These are phyloP conservation scores for Macrophya alboannulata DNA, from an alignment of 2,888 invertebrate genomes.

Conservation along the genomic window DNA sequence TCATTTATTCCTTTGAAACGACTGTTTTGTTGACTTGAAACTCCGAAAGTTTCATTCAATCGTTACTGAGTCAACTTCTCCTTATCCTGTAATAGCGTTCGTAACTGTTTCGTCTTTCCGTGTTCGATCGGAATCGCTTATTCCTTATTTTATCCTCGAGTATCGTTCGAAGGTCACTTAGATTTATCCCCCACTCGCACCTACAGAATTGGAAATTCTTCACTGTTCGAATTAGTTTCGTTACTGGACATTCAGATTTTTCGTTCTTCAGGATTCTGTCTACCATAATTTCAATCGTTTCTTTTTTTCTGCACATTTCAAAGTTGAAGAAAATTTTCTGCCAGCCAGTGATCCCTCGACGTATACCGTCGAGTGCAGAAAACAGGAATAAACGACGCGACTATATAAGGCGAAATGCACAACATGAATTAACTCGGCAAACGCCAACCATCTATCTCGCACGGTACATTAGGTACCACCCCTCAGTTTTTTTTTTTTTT, in stretches of 20 bases:
- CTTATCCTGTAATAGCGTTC: conserved; percentile 19
- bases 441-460: conserved; percentile 74
- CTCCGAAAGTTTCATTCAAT: conserved; percentile 43
- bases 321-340: conserved; percentile 63
- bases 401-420: conserved; percentile 66
- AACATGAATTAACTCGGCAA: conserved; percentile 74
- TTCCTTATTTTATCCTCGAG: neutral
- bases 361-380: conserved; percentile 1
- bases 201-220: neutral
- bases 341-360: conserved; percentile 58
- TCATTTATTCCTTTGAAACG: conserved; percentile 53
- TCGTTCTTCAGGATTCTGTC: neutral
- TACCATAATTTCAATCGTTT: neutral
- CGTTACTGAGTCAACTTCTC: conserved; percentile 41
- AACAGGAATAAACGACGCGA: too few relatives aligned
- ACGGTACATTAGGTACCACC: conserved; percentile 76
- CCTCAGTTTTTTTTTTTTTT: conserved; percentile 63
- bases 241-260: neutral
- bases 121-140: conserved; percentile 23
- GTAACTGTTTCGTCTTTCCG: conserved; percentile 20
- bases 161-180: neutral
- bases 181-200: too few relatives aligned
- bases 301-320: too few relatives aligned
- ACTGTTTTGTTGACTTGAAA: conserved; percentile 51
- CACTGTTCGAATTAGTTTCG: conserved; percentile 12